Evolutionary conservation across 2,113 vertebrate species (phyloP), one percentile per base, ranked within the genome.

Genomic region (Pterocles burchelli): DNA sequence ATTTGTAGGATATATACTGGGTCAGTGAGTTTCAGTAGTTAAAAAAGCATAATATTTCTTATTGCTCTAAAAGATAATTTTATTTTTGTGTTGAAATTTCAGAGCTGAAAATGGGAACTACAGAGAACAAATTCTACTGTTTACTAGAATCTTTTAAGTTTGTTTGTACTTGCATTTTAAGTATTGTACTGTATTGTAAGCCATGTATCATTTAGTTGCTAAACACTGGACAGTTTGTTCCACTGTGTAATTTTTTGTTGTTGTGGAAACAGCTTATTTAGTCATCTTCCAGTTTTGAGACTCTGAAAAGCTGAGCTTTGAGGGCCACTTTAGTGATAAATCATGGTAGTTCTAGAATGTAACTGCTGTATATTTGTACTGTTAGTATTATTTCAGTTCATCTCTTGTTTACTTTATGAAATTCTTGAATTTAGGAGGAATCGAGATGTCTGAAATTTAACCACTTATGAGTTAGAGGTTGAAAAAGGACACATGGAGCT

Each of bases 11-110:
- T 61, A 18, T 7, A 4, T 88, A 18, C 38, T 85, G 82, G 70
- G 31, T 72, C 71, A 89, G 58, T 88, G 72, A 79, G 12, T 85
- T 96, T 85, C 63, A 88, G 82, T 46, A 92, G 59, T 89, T 92
- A 61, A 0, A 62, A 76, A 79, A 66, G 22, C n/a, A 29, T 21
- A 54, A 2, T 48, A 24, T 66, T 78, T 74, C 34, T 45, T 82
- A 22, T 0, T 65, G 25, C 49, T 82, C 7, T 85, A 41, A 52
- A 65, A 80, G 16, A 22, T 43, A 0, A 11, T 58, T 82, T 63
- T 54, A 34, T 0, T 89, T 78, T 58, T 57, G 15, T 85, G 72
- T 46, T 86, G 55, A 31, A 65, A 55, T 80, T 94, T 88, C 36
- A 61, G 62, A 75, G 24, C 31, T 59, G 31, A 75, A 87, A 84